Base-by-base conservation (phyloP, 1,140 invertebrate species). In the Antheraea pernyi region DNA sequence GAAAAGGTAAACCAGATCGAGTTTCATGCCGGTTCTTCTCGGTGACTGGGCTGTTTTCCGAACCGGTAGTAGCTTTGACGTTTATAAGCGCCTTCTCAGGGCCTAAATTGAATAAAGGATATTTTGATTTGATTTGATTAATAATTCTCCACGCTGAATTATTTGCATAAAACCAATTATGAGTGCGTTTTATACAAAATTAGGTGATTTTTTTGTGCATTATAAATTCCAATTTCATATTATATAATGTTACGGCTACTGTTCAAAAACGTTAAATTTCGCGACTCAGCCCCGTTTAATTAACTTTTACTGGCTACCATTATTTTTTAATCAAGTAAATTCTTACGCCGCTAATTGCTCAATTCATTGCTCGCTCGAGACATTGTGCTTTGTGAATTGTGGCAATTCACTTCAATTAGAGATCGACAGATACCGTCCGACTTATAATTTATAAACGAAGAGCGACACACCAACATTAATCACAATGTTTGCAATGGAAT, bases 371-470 rank as follows among this genome's bases (percentile, higher is more conserved):
- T 62, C 61, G 68, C 48, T 75, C 72, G 73, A 77, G 73, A 68
- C 37, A 59, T 63, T 66, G 60, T 65, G 72, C 63, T 69, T 62
- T 73, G 76, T 78, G 80, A 84, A 86, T 88, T 84, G 85, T 74
- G 73, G 76, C 83, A 86, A 89, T 84, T 85, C 81, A 30, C 73
- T 72, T 83, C 81, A 84, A 89, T 89, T 88, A 84, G 53, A 77
- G 80, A 88, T 88, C 80, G 79, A 77, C 77, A 76, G 84, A 86
- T 84, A 85, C 69, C 77, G 80, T 77, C 74, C 71, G 63, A 36
- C 62, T 68, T 75, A 75, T 84, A 87, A 88, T 85, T 86, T 87
- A 84, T 85, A 79, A 79, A 79, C 71, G 78, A 82, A 79, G 77
- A 76, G 74, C 75, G 81, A 82, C 81, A 71, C 69, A 65, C 58